Conservation (phyloP, 1,140 invertebrate genomes). For the Sminthurides bifidus region DNA sequence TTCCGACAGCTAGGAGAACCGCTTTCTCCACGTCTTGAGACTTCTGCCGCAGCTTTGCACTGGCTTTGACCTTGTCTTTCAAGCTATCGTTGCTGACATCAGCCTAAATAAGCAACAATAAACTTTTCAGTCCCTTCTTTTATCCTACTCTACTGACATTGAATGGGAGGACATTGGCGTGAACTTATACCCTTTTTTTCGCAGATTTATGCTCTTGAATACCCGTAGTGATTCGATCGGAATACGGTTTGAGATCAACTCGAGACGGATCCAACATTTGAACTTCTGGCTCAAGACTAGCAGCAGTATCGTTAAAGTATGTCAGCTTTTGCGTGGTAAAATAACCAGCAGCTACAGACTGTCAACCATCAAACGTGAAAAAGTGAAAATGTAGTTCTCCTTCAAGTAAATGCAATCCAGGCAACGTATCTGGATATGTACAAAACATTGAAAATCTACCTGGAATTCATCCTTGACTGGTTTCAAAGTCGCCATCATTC, state of each 20-base stretch:
- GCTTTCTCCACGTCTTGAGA: slow-evolving; percentile 36
- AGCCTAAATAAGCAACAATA: slow-evolving; percentile 29
- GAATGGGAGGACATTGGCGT: no score
- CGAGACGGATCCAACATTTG: slow-evolving; percentile 49
- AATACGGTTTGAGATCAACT: slow-evolving; percentile 49
- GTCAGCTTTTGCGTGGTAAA: slow-evolving; percentile 62
- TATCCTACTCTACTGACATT: no score
- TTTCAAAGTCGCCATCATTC: slow-evolving; percentile 49
- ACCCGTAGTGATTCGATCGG: slow-evolving; percentile 45
- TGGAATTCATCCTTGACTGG: slow-evolving; percentile 57
- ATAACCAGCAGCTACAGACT: slow-evolving; percentile 58
- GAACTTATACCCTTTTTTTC: slow-evolving; percentile 6
- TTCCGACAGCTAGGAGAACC: slow-evolving; percentile 34
- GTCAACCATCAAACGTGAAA: slow-evolving; percentile 29
- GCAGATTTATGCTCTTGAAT: slow-evolving; percentile 44
- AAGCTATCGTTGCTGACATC: slow-evolving; percentile 35
- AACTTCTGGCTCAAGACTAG: slow-evolving; percentile 51
- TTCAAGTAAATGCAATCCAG: no score
- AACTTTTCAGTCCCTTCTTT: slow-evolving; percentile 5
- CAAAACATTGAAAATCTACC: no score
- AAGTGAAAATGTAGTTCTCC: slow-evolving; percentile 3
- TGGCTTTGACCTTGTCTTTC: slow-evolving; percentile 30
- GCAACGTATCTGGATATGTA: no score
- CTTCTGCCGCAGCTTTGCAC: slow-evolving; percentile 31
- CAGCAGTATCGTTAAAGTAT: slow-evolving; percentile 56